A percentile compares a stretch with the other conserved stretches of the same genome.
Evolutionary conservation across 2,888 invertebrate genomes (phyloP).

Genomic region (Isoperla grammatica): DNA sequence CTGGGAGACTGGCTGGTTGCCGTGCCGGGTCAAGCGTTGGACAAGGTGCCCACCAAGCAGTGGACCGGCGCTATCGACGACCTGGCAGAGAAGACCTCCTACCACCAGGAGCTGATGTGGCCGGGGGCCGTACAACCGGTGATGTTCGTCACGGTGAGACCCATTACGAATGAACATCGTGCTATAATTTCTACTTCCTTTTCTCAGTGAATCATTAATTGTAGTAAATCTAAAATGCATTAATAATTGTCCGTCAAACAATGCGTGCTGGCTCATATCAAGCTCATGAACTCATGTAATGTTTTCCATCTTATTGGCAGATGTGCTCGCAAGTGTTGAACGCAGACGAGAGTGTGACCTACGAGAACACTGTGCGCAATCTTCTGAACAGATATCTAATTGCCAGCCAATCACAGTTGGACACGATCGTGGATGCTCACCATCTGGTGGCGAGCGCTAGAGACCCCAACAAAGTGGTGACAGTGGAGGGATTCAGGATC

Average conservation of each 20-base stretch:
- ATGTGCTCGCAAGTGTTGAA: conserved; percentile 4
- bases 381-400: conserved; percentile 20
- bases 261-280: background rate
- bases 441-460: background rate
- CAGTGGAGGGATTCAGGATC: too few species aligned
- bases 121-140: conserved; percentile 15
- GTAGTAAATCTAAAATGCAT: too few species aligned
- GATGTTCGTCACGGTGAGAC: conserved; percentile 14
- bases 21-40: conserved; percentile 21
- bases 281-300: conserved; percentile 3
- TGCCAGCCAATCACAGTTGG: conserved; percentile 21
- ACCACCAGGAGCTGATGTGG: conserved; percentile 29
- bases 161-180: too few species aligned
- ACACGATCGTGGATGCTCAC: conserved; percentile 21
- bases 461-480: too few species aligned
- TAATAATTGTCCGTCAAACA: too few species aligned
- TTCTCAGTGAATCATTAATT: too few species aligned
- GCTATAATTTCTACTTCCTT: too few species aligned
- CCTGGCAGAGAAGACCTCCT: conserved; percentile 26
- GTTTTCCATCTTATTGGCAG: background rate
- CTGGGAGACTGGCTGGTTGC: conserved; percentile 31
- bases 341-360: conserved; percentile 1
- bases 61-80: conserved; percentile 32
- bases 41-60: conserved; percentile 13
- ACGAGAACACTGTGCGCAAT: conserved; percentile 13